Base-by-base conservation (phyloP, 2,113 vertebrate species). In the Anser cygnoides region DNA sequence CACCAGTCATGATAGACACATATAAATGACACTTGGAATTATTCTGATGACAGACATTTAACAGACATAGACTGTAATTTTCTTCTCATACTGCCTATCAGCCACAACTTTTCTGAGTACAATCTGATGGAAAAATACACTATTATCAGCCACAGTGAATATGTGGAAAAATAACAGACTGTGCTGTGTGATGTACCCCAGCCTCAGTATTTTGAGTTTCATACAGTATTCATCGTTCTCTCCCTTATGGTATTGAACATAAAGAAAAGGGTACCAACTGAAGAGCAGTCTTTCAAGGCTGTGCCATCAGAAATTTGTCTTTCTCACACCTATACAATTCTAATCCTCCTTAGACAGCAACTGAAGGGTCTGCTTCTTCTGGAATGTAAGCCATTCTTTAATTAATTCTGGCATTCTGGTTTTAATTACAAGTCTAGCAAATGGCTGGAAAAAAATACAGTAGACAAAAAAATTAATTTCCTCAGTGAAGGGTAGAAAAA, bases 241-340 rank as follows among this genome's bases (percentile, higher is more conserved):
- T 86, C 86, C 78, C 46, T 37, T 61, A 90, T 63, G 46, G 63
- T 66, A 89, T 50, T 67, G 55, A 95, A 63, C 61, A 90, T 81
- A 81, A 70, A 94, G 78, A 85, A 91, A 57, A 84, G 46, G 54
- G 5, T 87, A 87, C 46, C 84, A 94, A 63, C 50, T 86, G 67
- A 46, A 77, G 63, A 90, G 63, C 79, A 90, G 57, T 75, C 84
- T 84, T 86, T 90, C 79, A 87, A 74, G 57, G 33, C 73, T 81
- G 25, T 87, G 61, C 35, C 17, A 16, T 59, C 39, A 89, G 61
- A 84, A 59, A 91, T 81, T 41, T 71, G 66, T 89, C 89, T 94
- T 61, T 62, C 59, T 79, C 67, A 52, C 55, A 72, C 59, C 50
- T 65, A 52, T 52, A 13, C 18, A 79, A 81, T 75, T 81, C 52